These are phyloP conservation scores for Dipodomys stephensi DNA, from an alignment of 2,113 vertebrate species.

Conservation along the genomic window DNA sequence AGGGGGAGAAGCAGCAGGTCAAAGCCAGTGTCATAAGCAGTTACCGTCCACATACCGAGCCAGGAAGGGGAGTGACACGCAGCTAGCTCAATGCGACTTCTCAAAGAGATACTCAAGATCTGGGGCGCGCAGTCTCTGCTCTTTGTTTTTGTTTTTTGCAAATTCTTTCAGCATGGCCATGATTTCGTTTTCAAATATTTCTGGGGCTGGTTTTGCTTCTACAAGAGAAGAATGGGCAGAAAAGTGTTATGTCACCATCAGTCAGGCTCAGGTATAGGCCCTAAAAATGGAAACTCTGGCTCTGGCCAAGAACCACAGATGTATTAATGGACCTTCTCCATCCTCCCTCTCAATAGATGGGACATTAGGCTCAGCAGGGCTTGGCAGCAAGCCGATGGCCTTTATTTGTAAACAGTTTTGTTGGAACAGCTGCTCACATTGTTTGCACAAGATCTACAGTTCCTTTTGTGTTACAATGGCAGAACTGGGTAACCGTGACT, in stretches of 20 bases:
- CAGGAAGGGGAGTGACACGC: fast-evolving
- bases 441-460: neutral
- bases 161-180: slow-evolving; percentile 95
- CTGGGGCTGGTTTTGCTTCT: slow-evolving; percentile 86
- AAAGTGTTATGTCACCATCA: neutral
- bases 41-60: fast-evolving
- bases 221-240: slow-evolving; percentile 54
- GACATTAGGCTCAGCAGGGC: neutral
- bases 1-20: neutral
- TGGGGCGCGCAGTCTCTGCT: slow-evolving; percentile 88
- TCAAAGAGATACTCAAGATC: slow-evolving; percentile 90
- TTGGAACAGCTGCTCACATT: neutral
- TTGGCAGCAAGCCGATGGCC: neutral
- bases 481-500: neutral
- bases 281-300: neutral
- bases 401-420: fast-evolving
- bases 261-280: neutral
- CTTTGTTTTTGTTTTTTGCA: slow-evolving; percentile 93
- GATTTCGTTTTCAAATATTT: slow-evolving; percentile 86
- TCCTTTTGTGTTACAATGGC: neutral
- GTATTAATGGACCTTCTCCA: neutral
- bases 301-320: neutral
- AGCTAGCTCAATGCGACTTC: slow-evolving; percentile 53
- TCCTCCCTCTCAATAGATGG: neutral
- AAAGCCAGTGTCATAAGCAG: neutral